Conservation (phyloP, 2,113 vertebrate species). For the Gambusia holbrooki region DNA sequence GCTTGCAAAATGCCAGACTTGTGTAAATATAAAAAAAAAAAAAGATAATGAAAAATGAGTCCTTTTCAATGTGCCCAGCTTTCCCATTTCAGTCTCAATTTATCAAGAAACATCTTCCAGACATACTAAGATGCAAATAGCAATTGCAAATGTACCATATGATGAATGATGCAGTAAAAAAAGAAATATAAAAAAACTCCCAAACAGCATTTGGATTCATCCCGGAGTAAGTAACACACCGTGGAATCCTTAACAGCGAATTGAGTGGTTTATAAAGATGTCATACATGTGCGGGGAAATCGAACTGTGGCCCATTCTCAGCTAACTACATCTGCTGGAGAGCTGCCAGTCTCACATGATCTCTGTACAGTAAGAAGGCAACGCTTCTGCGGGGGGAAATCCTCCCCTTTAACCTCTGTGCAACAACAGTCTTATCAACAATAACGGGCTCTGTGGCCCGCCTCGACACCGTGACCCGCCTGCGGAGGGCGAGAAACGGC, state of each 20-base stretch:
- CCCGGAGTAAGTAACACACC: slow-evolving; percentile 32
- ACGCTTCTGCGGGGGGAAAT: slow-evolving; percentile 25
- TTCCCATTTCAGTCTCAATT: slow-evolving; percentile 45
- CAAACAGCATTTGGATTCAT: slow-evolving; percentile 47
- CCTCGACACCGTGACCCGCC: slow-evolving; percentile 32
- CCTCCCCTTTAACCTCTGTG: neutral
- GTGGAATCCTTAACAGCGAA: slow-evolving; percentile 23
- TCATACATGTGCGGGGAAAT: slow-evolving; percentile 27
- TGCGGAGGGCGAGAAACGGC: neutral
- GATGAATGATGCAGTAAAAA: slow-evolving; percentile 34
- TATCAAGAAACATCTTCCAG: slow-evolving; percentile 40
- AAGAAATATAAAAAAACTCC: neutral
- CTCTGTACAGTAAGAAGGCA: neutral
- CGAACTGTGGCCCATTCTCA: slow-evolving; percentile 24
- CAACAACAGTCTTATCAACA: slow-evolving; percentile 32
- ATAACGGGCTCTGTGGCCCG: slow-evolving; percentile 21
- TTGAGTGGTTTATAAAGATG: slow-evolving; percentile 22
- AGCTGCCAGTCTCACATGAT: neutral
- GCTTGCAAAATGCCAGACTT: slow-evolving; percentile 12
- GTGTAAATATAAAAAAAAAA: neutral
- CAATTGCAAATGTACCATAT: slow-evolving; percentile 25
- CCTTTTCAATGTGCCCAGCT: slow-evolving; percentile 17
- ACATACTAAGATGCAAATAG: slow-evolving; percentile 51
- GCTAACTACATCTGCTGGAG: slow-evolving; percentile 4
- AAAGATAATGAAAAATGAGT: slow-evolving; percentile 38